Evolutionary conservation across 2,888 invertebrate genomes (phyloP).

Genomic region (Barypeithes pellucidus): DNA sequence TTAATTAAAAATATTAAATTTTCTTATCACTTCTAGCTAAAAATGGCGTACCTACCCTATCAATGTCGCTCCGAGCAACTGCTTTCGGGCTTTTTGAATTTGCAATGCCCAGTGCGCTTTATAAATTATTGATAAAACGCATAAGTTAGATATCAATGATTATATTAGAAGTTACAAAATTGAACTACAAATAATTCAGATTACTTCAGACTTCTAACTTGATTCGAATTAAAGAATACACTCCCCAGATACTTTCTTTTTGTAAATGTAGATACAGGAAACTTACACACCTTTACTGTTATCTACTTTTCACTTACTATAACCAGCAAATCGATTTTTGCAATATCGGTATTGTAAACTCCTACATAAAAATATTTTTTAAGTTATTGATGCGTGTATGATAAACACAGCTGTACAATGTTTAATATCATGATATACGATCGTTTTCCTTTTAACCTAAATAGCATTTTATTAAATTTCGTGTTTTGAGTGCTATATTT

Average conservation of each 20-base stretch:
- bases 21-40: too few species aligned
- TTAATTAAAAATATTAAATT: too few species aligned
- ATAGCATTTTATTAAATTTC: background rate
- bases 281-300: constrained; percentile 15
- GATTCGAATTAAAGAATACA: too few species aligned
- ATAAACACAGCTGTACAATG: background rate
- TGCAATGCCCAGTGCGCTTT: too few species aligned
- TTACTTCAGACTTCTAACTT: too few species aligned
- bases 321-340: constrained; percentile 15
- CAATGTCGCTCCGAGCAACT: too few species aligned
- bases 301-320: constrained; percentile 12
- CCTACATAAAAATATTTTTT: constrained; percentile 5
- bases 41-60: too few species aligned
- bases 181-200: too few species aligned
- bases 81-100: too few species aligned
- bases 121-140: too few species aligned
- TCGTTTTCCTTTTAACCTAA: constrained; percentile 5
- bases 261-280: constrained; percentile 18
- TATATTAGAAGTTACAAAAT: too few species aligned
- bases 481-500: background rate
- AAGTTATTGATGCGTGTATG: constrained; percentile 18
- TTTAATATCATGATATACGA: constrained; percentile 7
- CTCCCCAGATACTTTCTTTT: constrained; percentile 22
- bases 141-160: too few species aligned
- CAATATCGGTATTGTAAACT: background rate